Evolutionary conservation across 2,888 invertebrate species (phyloP).

Genomic region (Standfussiana lucernea): DNA sequence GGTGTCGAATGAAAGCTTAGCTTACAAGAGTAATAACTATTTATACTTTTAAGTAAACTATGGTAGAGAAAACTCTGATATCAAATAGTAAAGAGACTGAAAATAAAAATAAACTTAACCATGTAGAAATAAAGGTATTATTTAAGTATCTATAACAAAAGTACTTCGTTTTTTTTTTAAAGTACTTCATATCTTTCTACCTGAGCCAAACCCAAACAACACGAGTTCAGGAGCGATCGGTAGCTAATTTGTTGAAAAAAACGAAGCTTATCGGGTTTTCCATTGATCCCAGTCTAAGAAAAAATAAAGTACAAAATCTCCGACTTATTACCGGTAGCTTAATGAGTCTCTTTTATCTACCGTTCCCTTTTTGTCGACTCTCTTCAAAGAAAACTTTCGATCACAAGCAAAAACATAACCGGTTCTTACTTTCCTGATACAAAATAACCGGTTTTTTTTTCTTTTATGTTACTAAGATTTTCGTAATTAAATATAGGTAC

Average conservation of each 20-base stretch:
- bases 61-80: background rate
- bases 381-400: background rate
- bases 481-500: background rate
- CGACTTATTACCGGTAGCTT: background rate
- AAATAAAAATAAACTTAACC: background rate
- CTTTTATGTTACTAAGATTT: background rate
- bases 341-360: slow-evolving; percentile 13
- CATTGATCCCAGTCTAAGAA: background rate
- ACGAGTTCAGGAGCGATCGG: too few species aligned
- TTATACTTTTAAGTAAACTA: background rate
- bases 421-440: slow-evolving; percentile 2
- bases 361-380: background rate
- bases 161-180: background rate
- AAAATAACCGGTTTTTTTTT: slow-evolving; percentile 12
- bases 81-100: background rate
- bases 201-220: background rate
- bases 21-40: too few species aligned
- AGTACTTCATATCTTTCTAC: background rate
- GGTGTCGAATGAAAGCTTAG: background rate
- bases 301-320: slow-evolving; percentile 6
- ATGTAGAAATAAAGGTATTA: too few species aligned
- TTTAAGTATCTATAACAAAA: too few species aligned
- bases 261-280: background rate
- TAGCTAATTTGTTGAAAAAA: background rate
- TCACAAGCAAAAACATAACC: background rate